These are phyloP conservation scores for Scleropages formosus DNA, from an alignment of 2,797 vertebrate genomes.

Conservation along the genomic window DNA sequence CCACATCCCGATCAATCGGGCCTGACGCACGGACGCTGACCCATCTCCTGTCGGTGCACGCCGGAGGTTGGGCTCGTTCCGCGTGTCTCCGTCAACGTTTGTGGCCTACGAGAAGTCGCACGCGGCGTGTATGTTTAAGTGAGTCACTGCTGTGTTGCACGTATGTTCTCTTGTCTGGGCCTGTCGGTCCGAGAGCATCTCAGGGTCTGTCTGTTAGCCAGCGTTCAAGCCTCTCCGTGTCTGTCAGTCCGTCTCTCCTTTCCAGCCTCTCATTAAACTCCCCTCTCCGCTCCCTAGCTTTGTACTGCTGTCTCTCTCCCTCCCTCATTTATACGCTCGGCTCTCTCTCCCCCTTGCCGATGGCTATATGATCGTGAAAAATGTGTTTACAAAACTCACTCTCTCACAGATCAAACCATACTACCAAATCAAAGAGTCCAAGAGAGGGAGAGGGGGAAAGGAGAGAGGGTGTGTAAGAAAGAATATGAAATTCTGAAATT, in stretches of 20 bases:
- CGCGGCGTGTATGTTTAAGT: conserved; percentile 28
- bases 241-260: conserved; percentile 59
- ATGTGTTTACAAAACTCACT: conserved; percentile 85
- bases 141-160: conserved; percentile 36
- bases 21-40: background rate
- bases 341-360: conserved; percentile 73
- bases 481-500: conserved; percentile 69
- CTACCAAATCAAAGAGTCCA: conserved; percentile 77
- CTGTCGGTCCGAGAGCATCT: conserved; percentile 35
- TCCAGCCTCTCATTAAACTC: conserved; percentile 19
- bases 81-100: conserved; percentile 26
- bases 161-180: conserved; percentile 30
- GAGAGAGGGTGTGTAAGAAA: conserved; percentile 41
- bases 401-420: conserved; percentile 78
- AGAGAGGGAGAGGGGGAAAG: conserved; percentile 58
- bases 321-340: conserved; percentile 55
- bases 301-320: conserved; percentile 51
- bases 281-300: conserved; percentile 49
- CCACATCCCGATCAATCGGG: background rate
- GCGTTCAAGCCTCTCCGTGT: conserved; percentile 61
- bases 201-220: conserved; percentile 33
- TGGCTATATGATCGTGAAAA: conserved; percentile 83
- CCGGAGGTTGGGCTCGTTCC: background rate
- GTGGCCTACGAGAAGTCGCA: conserved; percentile 28
- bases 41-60: background rate